Evolutionary conservation across 1,140 invertebrate genomes (phyloP), one percentile per base, ranked within the genome.

Genomic region (Philotrypesis tridentata): DNA sequence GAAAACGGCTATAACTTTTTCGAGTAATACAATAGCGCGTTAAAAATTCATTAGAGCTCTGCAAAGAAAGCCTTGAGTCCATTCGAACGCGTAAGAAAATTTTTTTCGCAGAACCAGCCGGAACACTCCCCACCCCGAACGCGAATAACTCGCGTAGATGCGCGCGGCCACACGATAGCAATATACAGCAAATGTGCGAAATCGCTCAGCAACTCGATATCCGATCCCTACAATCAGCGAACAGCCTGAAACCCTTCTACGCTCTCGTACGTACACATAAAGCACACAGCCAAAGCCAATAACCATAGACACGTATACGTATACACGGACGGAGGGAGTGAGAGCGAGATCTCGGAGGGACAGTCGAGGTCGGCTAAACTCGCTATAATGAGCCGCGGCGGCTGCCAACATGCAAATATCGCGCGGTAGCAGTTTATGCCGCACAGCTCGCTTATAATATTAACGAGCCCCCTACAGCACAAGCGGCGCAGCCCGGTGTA

Each of bases 361-460:
- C 27, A 27, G 61, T 65, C 61, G 61, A 65, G 61, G 61, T 65
- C 61, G 61, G 17, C 48, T 55, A 55, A 55, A 55, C 61, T 25
- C 61, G 61, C 27, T 29, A 29, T 29, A 65, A 27, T 65, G 61
- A 55, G 48, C 48, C 23, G 61, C 61, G 25, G 61, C 61, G 61
- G 61, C 61, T 65, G 23, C 48, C 48, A 55, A 65, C 61, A 29
- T 65, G 23, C 61, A 25, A 29, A 65, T 25, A 27, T 25, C 61
- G 61, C 61, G 61, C 61, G 61, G 61, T 65, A 65, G 61, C 61
- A 25, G 61, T 65, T 65, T 55, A 55, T 55, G 48, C 48, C 48
- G 48, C 48, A 55, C 48, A 55, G 48, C 48, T 55, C 48, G 61
- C 61, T 65, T 65, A 65, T 65, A 65, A 65, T 65, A 65, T 65